Evolutionary conservation across 2,797 vertebrate genomes (phyloP).

Genomic region (Loriculus beryllinus): DNA sequence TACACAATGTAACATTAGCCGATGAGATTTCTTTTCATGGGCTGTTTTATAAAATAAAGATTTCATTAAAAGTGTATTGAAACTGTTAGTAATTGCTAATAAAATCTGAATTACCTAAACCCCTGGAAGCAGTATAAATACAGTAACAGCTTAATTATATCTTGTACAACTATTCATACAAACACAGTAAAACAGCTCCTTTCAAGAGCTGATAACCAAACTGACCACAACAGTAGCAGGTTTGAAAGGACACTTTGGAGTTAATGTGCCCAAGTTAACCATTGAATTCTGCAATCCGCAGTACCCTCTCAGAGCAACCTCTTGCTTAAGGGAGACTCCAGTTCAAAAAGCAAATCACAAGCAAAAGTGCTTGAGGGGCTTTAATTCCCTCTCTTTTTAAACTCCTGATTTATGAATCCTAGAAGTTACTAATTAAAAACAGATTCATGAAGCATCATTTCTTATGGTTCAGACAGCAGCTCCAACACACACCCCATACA

Average conservation of each 20-base stretch:
- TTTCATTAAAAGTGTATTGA: slow-evolving; percentile 19
- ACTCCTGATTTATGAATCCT: not conserved
- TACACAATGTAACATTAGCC: not conserved
- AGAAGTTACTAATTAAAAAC: not conserved
- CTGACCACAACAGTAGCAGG: not conserved
- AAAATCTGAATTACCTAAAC: not conserved
- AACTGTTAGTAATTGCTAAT: slow-evolving; percentile 32
- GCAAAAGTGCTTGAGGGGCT: not conserved
- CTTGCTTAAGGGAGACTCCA: not conserved
- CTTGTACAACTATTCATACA: not conserved
- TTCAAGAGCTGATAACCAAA: not conserved
- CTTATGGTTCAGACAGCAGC: not conserved
- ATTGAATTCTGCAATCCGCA: not conserved
- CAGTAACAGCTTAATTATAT: not conserved
- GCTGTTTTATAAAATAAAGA: slow-evolving; percentile 11
- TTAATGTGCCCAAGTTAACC: not conserved
- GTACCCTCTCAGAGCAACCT: not conserved
- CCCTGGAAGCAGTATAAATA: not conserved
- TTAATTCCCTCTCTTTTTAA: not conserved
- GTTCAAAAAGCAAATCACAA: not conserved
- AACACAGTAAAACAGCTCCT: not conserved
- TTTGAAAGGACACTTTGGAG: not conserved
- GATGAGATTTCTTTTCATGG: not conserved
- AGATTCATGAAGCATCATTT: not conserved
- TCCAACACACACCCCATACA: accelerated